A percentile compares a stretch with the other conserved stretches of the same genome.
These are phyloP conservation scores for Montifringilla adamsi DNA, from an alignment of 2,113 vertebrate species.

Conservation along the genomic window DNA sequence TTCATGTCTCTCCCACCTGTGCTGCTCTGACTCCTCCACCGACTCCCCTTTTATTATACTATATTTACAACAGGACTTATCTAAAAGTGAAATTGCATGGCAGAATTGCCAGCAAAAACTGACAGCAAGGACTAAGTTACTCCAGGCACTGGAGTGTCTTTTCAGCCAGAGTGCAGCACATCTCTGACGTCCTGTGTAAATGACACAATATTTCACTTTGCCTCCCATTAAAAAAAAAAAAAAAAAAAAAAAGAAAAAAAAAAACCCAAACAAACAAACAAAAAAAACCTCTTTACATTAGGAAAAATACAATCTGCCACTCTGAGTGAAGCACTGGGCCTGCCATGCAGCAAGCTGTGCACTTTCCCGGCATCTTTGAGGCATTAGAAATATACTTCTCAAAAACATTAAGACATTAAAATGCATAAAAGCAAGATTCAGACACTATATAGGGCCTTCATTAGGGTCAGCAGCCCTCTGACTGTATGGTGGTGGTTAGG, in stretches of 20 bases:
- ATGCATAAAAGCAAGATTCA: not conserved
- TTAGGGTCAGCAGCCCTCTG: not conserved
- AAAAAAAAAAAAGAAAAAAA: too few species aligned
- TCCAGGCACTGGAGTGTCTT: not conserved
- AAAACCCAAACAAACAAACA: too few species aligned
- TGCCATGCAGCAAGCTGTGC: not conserved
- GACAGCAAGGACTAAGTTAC: accelerated
- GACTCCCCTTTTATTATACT: not conserved
- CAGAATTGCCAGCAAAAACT: not conserved
- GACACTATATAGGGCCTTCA: not conserved
- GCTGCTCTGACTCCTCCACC: not conserved
- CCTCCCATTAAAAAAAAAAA: not conserved
- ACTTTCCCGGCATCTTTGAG: not conserved
- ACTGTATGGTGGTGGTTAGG: not conserved
- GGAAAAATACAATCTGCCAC: not conserved
- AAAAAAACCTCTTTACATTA: not conserved
- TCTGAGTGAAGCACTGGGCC: not conserved
- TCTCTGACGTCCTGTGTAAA: not conserved
- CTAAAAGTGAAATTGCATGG: not conserved
- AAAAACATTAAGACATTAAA: not conserved
- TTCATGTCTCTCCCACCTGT: not conserved
- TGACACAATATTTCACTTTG: not conserved
- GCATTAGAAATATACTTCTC: not conserved
- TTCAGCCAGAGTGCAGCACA: not conserved
- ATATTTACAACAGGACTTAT: not conserved